A percentile compares a stretch with the other conserved stretches of the same genome.
Conservation (phyloP, 2,888 invertebrate genomes). For the Stomorhina lunata region DNA sequence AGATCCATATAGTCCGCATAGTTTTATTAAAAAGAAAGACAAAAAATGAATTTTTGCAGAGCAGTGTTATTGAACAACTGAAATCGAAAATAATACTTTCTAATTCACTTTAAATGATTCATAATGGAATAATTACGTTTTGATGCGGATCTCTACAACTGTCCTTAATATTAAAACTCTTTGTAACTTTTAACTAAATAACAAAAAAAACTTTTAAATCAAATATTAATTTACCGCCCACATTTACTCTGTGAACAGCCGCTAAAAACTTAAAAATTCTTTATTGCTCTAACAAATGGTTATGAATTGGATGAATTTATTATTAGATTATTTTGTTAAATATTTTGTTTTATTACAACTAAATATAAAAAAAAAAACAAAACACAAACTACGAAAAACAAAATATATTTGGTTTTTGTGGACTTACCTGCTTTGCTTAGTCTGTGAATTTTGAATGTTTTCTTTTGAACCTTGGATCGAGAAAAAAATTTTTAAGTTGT, state of each 20-base stretch:
- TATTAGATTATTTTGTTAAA: background rate
- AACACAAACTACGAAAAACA: no score
- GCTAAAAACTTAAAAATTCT: background rate
- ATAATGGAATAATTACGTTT: no score
- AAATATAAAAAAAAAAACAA: background rate
- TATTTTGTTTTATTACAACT: background rate
- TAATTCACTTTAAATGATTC: no score
- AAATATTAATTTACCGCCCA: background rate
- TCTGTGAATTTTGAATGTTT: conserved; percentile 78
- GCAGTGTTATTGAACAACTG: no score
- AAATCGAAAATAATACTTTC: no score
- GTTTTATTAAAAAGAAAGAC: no score
- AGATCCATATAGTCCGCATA: no score
- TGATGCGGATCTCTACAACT: no score
- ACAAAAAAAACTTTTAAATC: no score
- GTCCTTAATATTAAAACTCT: no score
- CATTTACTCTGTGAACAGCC: background rate
- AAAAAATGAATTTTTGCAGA: no score
- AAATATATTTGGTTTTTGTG: background rate
- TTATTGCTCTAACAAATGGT: conserved; percentile 12
- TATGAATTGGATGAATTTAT: conserved; percentile 56
- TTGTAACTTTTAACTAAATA: no score
- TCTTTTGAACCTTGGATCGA: conserved; percentile 66
- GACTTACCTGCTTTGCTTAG: conserved; percentile 76
- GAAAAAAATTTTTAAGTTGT: conserved; percentile 44